These are phyloP conservation scores for Trileptium ribeirensis DNA, from an alignment of 2,888 invertebrate genomes.

Conservation along the genomic window DNA sequence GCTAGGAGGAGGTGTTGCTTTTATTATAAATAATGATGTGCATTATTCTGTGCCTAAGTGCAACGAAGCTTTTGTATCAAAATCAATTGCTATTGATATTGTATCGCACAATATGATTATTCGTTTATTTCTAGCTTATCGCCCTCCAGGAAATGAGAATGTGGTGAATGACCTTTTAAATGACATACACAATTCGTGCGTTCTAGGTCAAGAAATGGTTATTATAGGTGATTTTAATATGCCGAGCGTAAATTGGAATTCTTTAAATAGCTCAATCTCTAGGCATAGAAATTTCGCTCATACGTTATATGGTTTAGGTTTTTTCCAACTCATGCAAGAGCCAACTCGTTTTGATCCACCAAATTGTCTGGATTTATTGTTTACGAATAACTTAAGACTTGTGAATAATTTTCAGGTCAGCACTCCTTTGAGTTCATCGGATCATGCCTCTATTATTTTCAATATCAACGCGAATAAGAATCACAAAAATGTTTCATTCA, in stretches of 20 bases:
- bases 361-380: background rate
- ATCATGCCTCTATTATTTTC: background rate
- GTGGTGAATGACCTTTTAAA: background rate
- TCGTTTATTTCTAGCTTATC: background rate
- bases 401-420: background rate
- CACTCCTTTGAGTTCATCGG: background rate
- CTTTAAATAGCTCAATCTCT: background rate
- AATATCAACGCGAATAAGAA: too few species aligned
- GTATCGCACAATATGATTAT: background rate
- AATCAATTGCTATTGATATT: background rate
- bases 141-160: background rate
- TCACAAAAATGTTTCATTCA: too few species aligned
- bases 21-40: background rate
- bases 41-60: background rate
- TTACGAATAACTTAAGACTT: background rate
- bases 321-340: background rate
- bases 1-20: background rate
- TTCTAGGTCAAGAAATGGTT: background rate
- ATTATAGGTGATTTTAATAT: slow-evolving; percentile 4
- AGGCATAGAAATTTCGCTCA: background rate
- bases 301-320: background rate
- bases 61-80: background rate
- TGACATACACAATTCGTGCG: background rate
- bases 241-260: background rate
- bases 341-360: background rate